Percentiles rank a stretch among this genome's conserved stretches.
These are phyloP conservation scores for Pygoscelis antarcticus DNA, from an alignment of 2,113 vertebrate species.

Conservation along the genomic window DNA sequence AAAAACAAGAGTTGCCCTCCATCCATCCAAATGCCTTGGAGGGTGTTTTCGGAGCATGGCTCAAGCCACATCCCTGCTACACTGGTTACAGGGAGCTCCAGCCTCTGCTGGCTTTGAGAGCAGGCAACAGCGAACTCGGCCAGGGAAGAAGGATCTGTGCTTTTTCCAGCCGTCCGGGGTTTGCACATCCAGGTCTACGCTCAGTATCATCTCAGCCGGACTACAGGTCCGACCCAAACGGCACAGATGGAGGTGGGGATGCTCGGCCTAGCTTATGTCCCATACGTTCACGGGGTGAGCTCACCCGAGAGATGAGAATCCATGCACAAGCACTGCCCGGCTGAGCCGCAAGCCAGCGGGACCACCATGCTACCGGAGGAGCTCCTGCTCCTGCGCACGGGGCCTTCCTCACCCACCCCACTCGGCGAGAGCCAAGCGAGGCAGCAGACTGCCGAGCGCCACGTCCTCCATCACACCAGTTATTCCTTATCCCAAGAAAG, in stretches of 20 bases:
- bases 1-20: neutral
- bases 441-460: neutral
- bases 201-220: neutral
- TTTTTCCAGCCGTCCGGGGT: neutral
- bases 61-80: neutral
- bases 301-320: neutral
- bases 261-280: neutral
- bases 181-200: neutral
- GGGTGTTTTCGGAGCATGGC: fast-evolving
- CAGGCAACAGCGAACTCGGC: neutral
- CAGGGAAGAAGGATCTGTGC: neutral
- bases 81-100: neutral
- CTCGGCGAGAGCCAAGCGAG: fast-evolving
- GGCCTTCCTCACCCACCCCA: neutral
- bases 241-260: fast-evolving
- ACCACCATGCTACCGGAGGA: fast-evolving
- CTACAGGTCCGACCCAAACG: neutral
- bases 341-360: neutral
- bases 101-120: neutral
- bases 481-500: neutral
- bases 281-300: fast-evolving
- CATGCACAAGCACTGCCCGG: neutral
- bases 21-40: neutral
- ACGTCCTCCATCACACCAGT: neutral
- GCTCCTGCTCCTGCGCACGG: neutral